These are phyloP conservation scores for Apodemia duryi DNA, from an alignment of 2,888 invertebrate species.

Conservation along the genomic window DNA sequence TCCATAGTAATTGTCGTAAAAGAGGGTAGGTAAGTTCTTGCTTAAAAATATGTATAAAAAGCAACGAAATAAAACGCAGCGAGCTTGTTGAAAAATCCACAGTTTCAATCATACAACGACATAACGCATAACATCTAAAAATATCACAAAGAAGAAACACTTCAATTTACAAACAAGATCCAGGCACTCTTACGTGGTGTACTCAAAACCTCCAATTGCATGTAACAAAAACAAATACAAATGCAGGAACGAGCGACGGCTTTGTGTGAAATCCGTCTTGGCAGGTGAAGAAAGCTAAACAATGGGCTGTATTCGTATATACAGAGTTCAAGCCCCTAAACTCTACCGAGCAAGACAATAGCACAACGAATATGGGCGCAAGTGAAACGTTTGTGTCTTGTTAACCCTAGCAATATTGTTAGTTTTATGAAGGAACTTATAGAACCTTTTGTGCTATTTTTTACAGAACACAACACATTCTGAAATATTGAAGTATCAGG, in stretches of 20 bases:
- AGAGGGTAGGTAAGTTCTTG: too few species aligned
- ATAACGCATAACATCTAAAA: conserved; percentile 15
- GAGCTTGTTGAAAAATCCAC: background rate
- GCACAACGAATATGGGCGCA: conserved; percentile 65
- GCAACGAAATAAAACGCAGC: too few species aligned
- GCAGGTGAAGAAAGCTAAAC: conserved; percentile 75
- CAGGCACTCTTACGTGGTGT: conserved; percentile 50
- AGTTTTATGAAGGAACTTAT: conserved; percentile 70
- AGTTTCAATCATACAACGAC: background rate
- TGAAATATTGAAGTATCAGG: conserved; percentile 2
- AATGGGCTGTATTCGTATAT: conserved; percentile 64
- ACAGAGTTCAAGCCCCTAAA: conserved; percentile 63
- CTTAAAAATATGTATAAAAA: too few species aligned
- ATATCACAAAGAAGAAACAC: conserved; percentile 34
- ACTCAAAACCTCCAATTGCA: conserved; percentile 73
- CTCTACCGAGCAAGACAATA: conserved; percentile 70
- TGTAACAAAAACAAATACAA: conserved; percentile 74
- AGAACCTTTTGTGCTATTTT: conserved; percentile 58
- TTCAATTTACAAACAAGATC: conserved; percentile 65
- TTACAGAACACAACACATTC: conserved; percentile 26
- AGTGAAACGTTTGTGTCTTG: conserved; percentile 70
- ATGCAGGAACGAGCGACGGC: conserved; percentile 64
- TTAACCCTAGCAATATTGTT: conserved; percentile 75
- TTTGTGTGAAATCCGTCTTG: conserved; percentile 70
- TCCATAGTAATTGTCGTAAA: too few species aligned